Percentiles rank a stretch among this genome's conserved stretches.
These are phyloP conservation scores for Camelus dromedarius DNA, from an alignment of 2,113 vertebrate species.

Conservation along the genomic window DNA sequence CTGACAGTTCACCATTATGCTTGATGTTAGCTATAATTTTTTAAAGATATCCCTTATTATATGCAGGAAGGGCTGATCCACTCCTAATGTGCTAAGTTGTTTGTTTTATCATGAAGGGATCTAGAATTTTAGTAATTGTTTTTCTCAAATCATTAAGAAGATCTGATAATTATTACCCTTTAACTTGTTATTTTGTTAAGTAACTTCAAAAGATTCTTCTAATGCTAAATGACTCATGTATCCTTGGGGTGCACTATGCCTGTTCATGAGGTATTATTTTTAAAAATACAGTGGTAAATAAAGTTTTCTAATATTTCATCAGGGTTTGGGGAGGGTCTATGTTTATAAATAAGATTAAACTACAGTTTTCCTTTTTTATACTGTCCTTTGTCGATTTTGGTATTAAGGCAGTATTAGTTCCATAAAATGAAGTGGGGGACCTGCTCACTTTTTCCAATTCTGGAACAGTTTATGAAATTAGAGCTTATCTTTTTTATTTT, in stretches of 20 bases:
- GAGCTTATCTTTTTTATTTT: neutral
- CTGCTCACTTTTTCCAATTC: neutral
- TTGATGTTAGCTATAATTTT: neutral
- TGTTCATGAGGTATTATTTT: slow-evolving; percentile 7
- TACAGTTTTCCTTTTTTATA: neutral
- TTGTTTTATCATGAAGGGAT: neutral
- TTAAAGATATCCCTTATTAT: neutral
- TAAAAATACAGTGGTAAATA: slow-evolving; percentile 36
- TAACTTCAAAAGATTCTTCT: slow-evolving; percentile 25
- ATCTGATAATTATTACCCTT: neutral
- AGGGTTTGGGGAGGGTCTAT: neutral
- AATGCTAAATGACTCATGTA: slow-evolving; percentile 7
- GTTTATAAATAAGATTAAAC: slow-evolving; percentile 46
- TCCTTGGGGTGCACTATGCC: neutral
- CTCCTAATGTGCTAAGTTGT: neutral
- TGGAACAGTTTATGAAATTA: neutral
- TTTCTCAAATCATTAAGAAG: slow-evolving; percentile 51
- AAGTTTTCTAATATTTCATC: slow-evolving; percentile 32
- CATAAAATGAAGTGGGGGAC: neutral
- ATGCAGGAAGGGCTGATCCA: neutral
- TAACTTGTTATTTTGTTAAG: slow-evolving; percentile 40
- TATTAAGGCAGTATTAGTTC: neutral
- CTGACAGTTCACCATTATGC: neutral
- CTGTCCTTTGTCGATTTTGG: neutral
- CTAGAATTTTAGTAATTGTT: slow-evolving; percentile 51